Evolutionary conservation across 2,113 vertebrate genomes (phyloP).

Genomic region (Sminthopsis crassicaudata): DNA sequence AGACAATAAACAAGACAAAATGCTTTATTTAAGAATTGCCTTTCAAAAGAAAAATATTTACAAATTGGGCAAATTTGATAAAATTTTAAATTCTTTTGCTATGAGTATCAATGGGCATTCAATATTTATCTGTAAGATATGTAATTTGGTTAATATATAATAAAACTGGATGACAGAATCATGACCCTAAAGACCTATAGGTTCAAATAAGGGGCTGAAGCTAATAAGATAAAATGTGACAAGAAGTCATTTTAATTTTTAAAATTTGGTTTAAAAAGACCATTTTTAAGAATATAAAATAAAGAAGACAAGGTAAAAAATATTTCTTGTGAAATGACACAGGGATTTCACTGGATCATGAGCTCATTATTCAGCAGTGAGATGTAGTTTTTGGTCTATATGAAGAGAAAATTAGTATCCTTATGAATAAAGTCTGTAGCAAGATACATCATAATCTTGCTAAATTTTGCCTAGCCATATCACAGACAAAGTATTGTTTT

Average conservation of each 20-base stretch:
- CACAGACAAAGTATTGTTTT: not conserved
- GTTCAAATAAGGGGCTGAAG: not conserved
- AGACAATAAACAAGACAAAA: not conserved
- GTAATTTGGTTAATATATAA: not conserved
- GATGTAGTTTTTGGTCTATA: not conserved
- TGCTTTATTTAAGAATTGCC: not conserved
- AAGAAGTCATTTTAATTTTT: no score
- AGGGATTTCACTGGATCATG: not conserved
- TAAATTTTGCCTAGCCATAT: not conserved
- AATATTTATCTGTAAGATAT: not conserved
- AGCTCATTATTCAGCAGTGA: not conserved
- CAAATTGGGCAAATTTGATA: not conserved
- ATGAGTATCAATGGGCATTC: not conserved
- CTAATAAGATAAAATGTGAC: not conserved
- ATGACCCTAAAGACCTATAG: not conserved
- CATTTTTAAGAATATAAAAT: not conserved
- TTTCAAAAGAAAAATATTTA: not conserved
- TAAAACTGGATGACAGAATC: not conserved
- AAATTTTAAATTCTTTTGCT: not conserved
- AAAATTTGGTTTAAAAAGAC: not conserved
- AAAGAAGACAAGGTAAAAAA: not conserved
- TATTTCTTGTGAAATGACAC: not conserved
- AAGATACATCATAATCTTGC: not conserved
- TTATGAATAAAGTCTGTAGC: not conserved
- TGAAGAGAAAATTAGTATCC: not conserved